Evolutionary conservation across 2,888 invertebrate species (phyloP).

Genomic region (Pyrrhia umbra): DNA sequence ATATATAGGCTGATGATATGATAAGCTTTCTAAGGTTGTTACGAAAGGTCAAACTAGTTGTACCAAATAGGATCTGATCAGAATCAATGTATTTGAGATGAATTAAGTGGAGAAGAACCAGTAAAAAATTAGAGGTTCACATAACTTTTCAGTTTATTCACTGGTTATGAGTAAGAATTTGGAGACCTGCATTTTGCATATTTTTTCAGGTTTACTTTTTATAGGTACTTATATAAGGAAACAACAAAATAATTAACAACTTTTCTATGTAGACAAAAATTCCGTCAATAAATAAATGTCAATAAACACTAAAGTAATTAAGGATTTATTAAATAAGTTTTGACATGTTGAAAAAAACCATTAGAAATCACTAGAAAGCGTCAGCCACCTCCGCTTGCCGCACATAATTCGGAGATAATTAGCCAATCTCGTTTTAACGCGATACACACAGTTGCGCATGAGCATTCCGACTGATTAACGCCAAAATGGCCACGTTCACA

Average conservation of each 20-base stretch:
- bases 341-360: constrained; percentile 43
- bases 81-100: no score
- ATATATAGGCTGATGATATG: no score
- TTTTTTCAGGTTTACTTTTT: background rate
- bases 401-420: constrained; percentile 73
- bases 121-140: no score
- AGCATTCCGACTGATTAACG: constrained; percentile 66
- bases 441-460: constrained; percentile 63
- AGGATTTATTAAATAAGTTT: constrained; percentile 20
- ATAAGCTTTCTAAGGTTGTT: no score
- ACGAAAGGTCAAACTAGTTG: no score
- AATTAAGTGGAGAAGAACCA: no score
- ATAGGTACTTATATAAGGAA: background rate
- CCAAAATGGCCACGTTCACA: constrained; percentile 41
- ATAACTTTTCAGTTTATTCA: no score
- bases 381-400: constrained; percentile 38
- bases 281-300: background rate
- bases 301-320: constrained; percentile 11
- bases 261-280: background rate
- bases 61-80: no score
- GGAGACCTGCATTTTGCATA: no score
- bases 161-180: no score
- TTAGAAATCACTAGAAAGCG: constrained; percentile 71
- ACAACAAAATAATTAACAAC: constrained; percentile 1
- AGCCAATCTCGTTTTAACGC: constrained; percentile 70